phyloP scores from a whole-genome alignment of 1,140 invertebrate genomes.

The Eupeodes corollae region DNA sequence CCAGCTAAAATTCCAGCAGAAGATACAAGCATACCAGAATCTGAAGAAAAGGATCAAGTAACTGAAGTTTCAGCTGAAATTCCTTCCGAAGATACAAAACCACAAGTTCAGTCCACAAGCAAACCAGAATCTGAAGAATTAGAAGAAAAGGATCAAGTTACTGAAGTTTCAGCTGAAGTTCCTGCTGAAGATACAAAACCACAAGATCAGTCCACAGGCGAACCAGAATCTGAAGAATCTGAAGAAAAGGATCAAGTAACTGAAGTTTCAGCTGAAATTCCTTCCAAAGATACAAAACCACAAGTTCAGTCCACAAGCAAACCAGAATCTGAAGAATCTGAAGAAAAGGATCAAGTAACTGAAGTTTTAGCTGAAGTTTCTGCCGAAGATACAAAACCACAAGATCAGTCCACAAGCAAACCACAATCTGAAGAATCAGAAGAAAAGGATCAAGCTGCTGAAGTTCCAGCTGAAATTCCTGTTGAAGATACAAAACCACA shows the following conservation, averaged over 20 bases:
- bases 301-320: slow-evolving; percentile 9
- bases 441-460: neutral
- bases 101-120: too few relatives aligned
- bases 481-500: neutral
- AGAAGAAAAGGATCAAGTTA: neutral
- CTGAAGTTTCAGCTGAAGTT: too few relatives aligned
- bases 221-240: slow-evolving; percentile 7
- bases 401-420: too few relatives aligned
- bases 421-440: too few relatives aligned
- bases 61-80: neutral
- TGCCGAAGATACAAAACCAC: too few relatives aligned
- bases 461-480: neutral
- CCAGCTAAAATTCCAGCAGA: neutral
- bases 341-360: neutral
- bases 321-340: slow-evolving; percentile 3
- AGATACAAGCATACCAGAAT: neutral
- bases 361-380: too few relatives aligned
- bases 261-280: too few relatives aligned
- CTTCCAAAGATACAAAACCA: slow-evolving; percentile 5
- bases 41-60: neutral
- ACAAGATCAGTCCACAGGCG: too few relatives aligned
- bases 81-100: neutral
- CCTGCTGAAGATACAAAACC: too few relatives aligned
- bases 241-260: slow-evolving; percentile 11
- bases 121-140: neutral